phyloP scores from a whole-genome alignment of 2,113 vertebrate genomes.

The Nymphicus hollandicus region DNA sequence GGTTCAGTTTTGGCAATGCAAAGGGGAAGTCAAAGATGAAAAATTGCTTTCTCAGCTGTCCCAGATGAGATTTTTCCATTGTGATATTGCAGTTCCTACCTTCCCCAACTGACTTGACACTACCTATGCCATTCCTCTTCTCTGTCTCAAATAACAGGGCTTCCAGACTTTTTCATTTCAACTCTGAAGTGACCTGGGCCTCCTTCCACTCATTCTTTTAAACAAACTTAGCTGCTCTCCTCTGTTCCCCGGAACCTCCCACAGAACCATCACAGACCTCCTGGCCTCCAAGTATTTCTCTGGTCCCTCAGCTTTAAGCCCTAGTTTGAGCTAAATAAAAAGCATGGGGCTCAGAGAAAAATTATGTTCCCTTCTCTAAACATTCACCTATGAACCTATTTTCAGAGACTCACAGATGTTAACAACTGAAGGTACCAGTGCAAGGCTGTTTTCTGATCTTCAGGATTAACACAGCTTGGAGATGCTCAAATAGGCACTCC shows the following conservation, averaged over 20 bases:
- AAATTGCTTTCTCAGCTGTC: background rate
- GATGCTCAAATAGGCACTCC: background rate
- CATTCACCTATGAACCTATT: fast-evolving
- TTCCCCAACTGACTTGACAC: background rate
- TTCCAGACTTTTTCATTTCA: background rate
- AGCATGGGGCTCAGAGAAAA: background rate
- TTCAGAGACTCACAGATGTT: background rate
- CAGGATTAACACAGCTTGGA: background rate
- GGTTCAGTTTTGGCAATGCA: background rate
- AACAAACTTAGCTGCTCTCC: fast-evolving
- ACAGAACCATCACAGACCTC: background rate
- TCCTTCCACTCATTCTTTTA: background rate
- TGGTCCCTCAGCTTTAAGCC: background rate
- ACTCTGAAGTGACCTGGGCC: background rate
- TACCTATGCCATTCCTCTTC: background rate
- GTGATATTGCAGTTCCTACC: background rate
- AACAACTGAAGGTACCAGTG: too few relatives aligned
- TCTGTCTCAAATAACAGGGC: background rate
- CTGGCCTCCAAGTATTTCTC: background rate
- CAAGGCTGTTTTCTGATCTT: background rate
- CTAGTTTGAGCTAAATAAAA: background rate
- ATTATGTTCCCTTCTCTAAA: fast-evolving
- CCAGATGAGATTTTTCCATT: background rate
- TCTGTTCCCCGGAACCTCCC: background rate
- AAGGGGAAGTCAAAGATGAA: background rate